phyloP scores from a whole-genome alignment of 1,140 invertebrate genomes.

The Drosophila obscura region DNA sequence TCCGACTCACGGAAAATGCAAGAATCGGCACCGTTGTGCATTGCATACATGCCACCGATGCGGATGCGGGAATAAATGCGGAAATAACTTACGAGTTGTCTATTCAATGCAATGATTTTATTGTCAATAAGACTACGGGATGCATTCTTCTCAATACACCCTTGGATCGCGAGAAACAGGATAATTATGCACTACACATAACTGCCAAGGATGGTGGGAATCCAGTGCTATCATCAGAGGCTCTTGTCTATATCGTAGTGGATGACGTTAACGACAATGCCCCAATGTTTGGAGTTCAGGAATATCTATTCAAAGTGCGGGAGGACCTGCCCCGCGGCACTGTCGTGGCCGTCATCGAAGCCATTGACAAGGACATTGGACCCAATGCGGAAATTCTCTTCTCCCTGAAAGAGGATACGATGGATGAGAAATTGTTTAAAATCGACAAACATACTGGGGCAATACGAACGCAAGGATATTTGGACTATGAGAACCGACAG shows the following conservation, averaged over 20 bases:
- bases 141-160: conserved; percentile 89
- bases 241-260: conserved; percentile 90
- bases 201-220: conserved; percentile 90
- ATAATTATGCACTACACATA: conserved; percentile 92
- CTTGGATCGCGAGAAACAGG: conserved; percentile 93
- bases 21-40: conserved; percentile 93
- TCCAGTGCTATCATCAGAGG: conserved; percentile 89
- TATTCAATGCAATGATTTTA: conserved; percentile 93
- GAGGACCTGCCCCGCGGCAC: conserved; percentile 96
- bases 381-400: conserved; percentile 91
- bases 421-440: conserved; percentile 86
- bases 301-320: conserved; percentile 92
- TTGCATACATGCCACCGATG: conserved; percentile 93
- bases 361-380: conserved; percentile 94
- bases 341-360: conserved; percentile 92
- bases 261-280: conserved; percentile 97
- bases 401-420: conserved; percentile 88
- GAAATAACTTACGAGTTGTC: conserved; percentile 91
- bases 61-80: conserved; percentile 92
- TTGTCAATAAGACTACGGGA: conserved; percentile 91
- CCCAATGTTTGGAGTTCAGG: conserved; percentile 90
- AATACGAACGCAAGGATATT: conserved; percentile 88
- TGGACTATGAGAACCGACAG: conserved; percentile 95
- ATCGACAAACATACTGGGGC: conserved; percentile 93
- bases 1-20: conserved; percentile 93